Base-by-base conservation (phyloP, 2,113 vertebrate genomes). In the Colinus virginianus region DNA sequence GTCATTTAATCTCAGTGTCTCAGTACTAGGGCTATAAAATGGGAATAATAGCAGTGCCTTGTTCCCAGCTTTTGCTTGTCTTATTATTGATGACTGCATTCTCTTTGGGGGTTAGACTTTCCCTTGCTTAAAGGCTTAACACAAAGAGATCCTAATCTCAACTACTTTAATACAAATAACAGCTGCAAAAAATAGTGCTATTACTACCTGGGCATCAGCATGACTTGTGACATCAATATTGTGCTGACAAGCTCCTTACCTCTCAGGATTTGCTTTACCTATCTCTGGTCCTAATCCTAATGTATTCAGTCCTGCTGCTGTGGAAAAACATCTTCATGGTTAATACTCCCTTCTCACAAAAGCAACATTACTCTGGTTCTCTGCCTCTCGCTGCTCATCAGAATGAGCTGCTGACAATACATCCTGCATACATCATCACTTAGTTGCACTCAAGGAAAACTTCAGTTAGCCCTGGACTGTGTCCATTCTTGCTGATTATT, bases 181-280 rank as follows among this genome's bases (percentile, higher is more conserved):
- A 81, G 55, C 66, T 79, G 61, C 84, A 77, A 87, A 93, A 95
- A 80, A 40, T 38, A 85, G 68, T 11, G 4, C 34, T 88, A 84
- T 96, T 95, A 95, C 95, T 94, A 95, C 85, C 95, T 94, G 95
- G 91, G 93, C 94, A 96, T 95, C 91, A 88, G 90, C 79, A 84
- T 78, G 79, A 69, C 91, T 90, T 90, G 88, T 90, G 79, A 78
- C 85, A 94, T 94, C 82, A 95, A 62, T 91, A 94, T 72, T 88
- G 77, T 66, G 79, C 91, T 93, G 91, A 90, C 85, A 91, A 83
- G 85, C 51, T 93, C 83, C 85, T 93, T 81, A 90, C 87, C 72
- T 90, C 87, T 88, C 61, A 90, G 88, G 87, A 94, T 95, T 92
- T 96, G 59, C 66, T 84, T 93, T 93, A 77, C 92, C 80, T 56